phyloP scores from a whole-genome alignment of 1,140 invertebrate species.

The Theocolax elegans region DNA sequence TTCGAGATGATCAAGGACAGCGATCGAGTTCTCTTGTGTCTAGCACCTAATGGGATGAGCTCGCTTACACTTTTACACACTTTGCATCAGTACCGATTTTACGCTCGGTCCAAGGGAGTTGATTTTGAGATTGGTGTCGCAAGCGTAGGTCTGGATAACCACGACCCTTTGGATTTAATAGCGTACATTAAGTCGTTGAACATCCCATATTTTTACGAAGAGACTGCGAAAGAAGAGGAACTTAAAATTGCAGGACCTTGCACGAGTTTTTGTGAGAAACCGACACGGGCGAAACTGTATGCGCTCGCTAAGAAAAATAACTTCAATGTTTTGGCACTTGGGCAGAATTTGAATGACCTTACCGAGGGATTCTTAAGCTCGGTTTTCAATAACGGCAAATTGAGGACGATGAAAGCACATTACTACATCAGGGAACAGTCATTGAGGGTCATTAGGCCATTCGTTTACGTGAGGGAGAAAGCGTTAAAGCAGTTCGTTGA shows the following conservation, averaged over 20 bases:
- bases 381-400: conserved; percentile 82
- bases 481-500: conserved; percentile 77
- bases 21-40: conserved; percentile 85
- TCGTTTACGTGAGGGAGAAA: conserved; percentile 87
- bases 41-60: conserved; percentile 82
- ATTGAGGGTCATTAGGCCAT: conserved; percentile 86
- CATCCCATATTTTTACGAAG: conserved; percentile 80
- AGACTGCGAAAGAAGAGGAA: conserved; percentile 60
- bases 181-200: conserved; percentile 75
- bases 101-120: conserved; percentile 78
- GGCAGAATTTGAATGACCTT: conserved; percentile 88
- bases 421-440: conserved; percentile 82
- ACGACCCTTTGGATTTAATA: conserved; percentile 77
- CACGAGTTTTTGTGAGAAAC: conserved; percentile 74
- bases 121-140: conserved; percentile 81
- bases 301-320: conserved; percentile 77
- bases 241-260: neutral
- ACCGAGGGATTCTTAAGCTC: conserved; percentile 86
- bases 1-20: conserved; percentile 87
- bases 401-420: conserved; percentile 86
- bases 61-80: conserved; percentile 86
- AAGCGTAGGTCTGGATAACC: conserved; percentile 76
- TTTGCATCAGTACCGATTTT: conserved; percentile 85
- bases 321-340: conserved; percentile 88
- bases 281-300: conserved; percentile 81